Evolutionary conservation across 2,888 invertebrate species (phyloP), one percentile per base, ranked within the genome.

Genomic region (Lycaena phlaeas): DNA sequence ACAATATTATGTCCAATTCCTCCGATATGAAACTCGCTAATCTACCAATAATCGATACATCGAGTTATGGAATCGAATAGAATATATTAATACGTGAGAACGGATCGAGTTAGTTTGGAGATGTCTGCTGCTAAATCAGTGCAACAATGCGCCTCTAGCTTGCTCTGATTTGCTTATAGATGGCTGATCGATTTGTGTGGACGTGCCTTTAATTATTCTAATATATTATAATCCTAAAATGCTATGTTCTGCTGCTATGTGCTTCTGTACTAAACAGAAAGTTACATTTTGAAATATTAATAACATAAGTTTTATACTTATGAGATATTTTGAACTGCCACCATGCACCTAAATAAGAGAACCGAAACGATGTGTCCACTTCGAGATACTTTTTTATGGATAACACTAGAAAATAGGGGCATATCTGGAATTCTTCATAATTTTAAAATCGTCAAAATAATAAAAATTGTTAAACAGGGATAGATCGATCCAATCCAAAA

Each of bases 61-160:
- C 72, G 67, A 54, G 59, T 57, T 69, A 63, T n/a, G n/a, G 68
- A 75, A 73, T 72, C 75, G 74, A 77, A 76, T 77, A 71, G 76
- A 79, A 81, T 81, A 82, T 81, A 81, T 79, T 82, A 81, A 79
- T 81, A 81, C 78, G 77, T 77, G 79, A 74, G 77, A 74, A 70
- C 63, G 58, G 75, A 57, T 62, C 56, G 71, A 75, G 67, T 75
- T 73, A 75, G 75, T 76, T 76, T 74, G 75, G 75, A 74, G 76
- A 81, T 78, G 76, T 74, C 75, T 76, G 70, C 68, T 62, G 71
- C 56, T 73, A 72, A 75, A 76, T 71, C 76, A 64, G 66, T 59
- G 71, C 71, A 74, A 77, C 77, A 77, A 82, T 82, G 81, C 74
- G 58, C 59, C 59, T 61, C 68, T 63, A 64, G 74, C 62, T 69